These are phyloP conservation scores for Trichonephila inaurata DNA, from an alignment of 1,140 invertebrate species.

Conservation along the genomic window DNA sequence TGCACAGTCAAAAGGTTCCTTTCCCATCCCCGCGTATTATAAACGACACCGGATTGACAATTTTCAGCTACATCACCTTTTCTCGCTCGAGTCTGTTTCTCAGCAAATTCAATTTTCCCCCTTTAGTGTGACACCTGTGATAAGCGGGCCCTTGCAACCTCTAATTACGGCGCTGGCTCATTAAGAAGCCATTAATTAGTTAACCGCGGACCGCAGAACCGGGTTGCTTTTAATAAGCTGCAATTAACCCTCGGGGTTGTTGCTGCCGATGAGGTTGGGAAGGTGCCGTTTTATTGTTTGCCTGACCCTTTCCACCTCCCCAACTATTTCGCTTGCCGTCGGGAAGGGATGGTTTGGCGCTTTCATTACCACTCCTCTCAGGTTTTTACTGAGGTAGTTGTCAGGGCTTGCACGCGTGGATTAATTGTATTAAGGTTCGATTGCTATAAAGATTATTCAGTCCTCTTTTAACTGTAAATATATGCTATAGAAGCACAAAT, in stretches of 20 bases:
- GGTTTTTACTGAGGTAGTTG: slow-evolving; percentile 18
- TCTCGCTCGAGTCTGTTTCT: too few species aligned
- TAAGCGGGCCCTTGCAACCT: slow-evolving; percentile 53
- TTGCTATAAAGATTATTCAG: too few species aligned
- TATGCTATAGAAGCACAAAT: too few species aligned
- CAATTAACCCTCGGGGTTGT: slow-evolving; percentile 58
- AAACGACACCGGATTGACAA: not conserved
- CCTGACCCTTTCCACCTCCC: not conserved
- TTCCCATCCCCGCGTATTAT: not conserved
- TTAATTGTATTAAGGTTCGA: not conserved
- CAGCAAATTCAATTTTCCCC: too few species aligned
- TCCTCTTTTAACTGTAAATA: too few species aligned
- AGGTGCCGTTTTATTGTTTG: slow-evolving; percentile 1
- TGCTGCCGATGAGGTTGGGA: not conserved
- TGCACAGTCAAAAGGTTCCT: not conserved
- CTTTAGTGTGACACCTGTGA: slow-evolving; percentile 58
- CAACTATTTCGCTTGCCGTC: not conserved
- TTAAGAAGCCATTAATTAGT: slow-evolving; percentile 71
- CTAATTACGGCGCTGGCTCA: slow-evolving; percentile 70
- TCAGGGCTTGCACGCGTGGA: not conserved
- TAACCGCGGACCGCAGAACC: slow-evolving; percentile 56
- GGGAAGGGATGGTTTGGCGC: not conserved
- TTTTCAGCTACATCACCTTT: not conserved
- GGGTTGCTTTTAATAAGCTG: slow-evolving; percentile 64
- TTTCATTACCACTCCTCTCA: not conserved